phyloP scores from a whole-genome alignment of 2,797 vertebrate species.

The Pelobates cultripes region DNA sequence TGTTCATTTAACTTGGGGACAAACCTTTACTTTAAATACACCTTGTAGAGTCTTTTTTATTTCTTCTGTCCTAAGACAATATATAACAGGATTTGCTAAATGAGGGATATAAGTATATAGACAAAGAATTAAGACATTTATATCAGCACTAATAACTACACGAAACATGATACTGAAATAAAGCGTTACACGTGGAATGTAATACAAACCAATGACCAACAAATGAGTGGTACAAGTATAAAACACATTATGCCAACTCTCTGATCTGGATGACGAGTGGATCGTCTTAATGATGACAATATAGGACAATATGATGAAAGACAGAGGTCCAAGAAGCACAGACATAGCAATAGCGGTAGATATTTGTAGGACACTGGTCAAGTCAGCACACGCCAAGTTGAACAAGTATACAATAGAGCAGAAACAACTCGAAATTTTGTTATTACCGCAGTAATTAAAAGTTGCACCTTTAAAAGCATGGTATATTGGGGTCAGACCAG shows the following conservation, averaged over 20 bases:
- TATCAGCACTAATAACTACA: slow-evolving; percentile 6
- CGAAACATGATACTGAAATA: background rate
- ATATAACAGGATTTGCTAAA: slow-evolving; percentile 22
- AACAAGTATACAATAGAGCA: background rate
- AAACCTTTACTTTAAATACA: too few species aligned
- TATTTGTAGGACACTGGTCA: background rate
- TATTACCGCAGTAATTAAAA: background rate
- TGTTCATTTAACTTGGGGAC: too few species aligned
- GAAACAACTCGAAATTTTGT: background rate
- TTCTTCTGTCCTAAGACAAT: slow-evolving; percentile 23
- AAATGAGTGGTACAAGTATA: slow-evolving; percentile 31
- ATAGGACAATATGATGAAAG: slow-evolving; percentile 6
- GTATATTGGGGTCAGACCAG: background rate
- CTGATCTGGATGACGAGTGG: background rate
- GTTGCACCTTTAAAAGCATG: background rate
- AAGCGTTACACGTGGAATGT: background rate
- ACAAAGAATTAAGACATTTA: slow-evolving; percentile 6
- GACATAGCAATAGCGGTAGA: background rate
- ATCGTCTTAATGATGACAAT: slow-evolving; percentile 9
- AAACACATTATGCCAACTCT: slow-evolving; percentile 7
- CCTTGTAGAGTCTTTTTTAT: slow-evolving; percentile 1
- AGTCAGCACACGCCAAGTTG: background rate
- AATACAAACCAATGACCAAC: slow-evolving; percentile 20
- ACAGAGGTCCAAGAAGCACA: slow-evolving; percentile 13
- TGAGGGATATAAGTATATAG: slow-evolving; percentile 20